A percentile compares a stretch with the other conserved stretches of the same genome.
These are phyloP conservation scores for Hylaeus volcanicus DNA, from an alignment of 1,140 invertebrate genomes.

Conservation along the genomic window DNA sequence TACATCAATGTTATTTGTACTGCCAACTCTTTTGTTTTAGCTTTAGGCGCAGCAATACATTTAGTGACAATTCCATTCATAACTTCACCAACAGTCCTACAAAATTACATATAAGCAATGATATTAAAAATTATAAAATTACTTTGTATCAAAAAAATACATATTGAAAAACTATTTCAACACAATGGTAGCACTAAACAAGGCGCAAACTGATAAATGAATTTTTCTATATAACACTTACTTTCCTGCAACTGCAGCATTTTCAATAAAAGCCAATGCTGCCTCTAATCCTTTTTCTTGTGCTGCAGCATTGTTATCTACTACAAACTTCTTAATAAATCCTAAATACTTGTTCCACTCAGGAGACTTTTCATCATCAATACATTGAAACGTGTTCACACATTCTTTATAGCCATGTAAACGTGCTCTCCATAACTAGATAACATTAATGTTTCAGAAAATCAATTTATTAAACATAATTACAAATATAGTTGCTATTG, in stretches of 20 bases:
- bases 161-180: neutral
- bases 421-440: conserved; percentile 94
- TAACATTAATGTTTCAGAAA: conserved; percentile 40
- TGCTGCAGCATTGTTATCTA: conserved; percentile 96
- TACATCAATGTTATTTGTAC: conserved; percentile 95
- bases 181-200: neutral
- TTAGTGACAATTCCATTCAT: conserved; percentile 94
- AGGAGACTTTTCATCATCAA: conserved; percentile 94
- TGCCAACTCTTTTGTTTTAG: conserved; percentile 95
- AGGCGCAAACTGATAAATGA: neutral
- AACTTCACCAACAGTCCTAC: conserved; percentile 93
- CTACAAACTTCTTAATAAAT: conserved; percentile 97
- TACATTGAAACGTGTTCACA: conserved; percentile 91
- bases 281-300: conserved; percentile 98
- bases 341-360: conserved; percentile 96
- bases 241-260: conserved; percentile 90
- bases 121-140: neutral
- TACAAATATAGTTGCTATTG: conserved; percentile 10
- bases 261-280: conserved; percentile 93
- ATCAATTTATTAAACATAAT: conserved; percentile 13
- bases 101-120: conserved; percentile 59
- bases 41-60: conserved; percentile 94
- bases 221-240: conserved; percentile 76
- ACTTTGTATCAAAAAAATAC: neutral
- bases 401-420: conserved; percentile 96